These are phyloP conservation scores for Acleris literana DNA, from an alignment of 2,888 invertebrate species.

Conservation along the genomic window DNA sequence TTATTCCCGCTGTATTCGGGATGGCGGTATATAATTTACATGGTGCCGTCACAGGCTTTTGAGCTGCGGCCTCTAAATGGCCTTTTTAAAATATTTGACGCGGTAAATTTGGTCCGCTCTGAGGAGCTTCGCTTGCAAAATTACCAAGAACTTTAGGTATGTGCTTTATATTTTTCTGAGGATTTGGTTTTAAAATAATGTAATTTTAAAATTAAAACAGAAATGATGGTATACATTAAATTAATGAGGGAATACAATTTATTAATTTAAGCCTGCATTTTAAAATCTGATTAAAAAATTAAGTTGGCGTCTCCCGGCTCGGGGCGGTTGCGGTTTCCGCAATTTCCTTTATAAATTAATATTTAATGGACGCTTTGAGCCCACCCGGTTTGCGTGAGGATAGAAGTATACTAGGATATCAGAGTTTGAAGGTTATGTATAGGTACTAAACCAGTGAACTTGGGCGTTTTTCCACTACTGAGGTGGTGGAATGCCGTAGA, in stretches of 20 bases:
- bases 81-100: constrained; percentile 37
- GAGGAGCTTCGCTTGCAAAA: constrained; percentile 9
- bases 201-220: no score
- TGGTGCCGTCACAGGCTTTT: constrained; percentile 34
- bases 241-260: constrained; percentile 9
- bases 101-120: constrained; percentile 25
- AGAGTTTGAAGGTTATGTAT: no score
- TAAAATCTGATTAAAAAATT: constrained; percentile 26
- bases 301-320: constrained; percentile 7
- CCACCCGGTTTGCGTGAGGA: not conserved
- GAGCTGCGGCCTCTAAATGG: constrained; percentile 35
- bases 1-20: constrained; percentile 26
- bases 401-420: not conserved
- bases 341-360: constrained; percentile 34
- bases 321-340: constrained; percentile 11
- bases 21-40: constrained; percentile 34
- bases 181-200: no score
- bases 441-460: no score
- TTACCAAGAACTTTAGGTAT: constrained; percentile 10
- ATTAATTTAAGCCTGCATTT: constrained; percentile 17
- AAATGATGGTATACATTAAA: not conserved
- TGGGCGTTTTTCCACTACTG: no score
- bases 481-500: no score
- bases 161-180: constrained; percentile 9
- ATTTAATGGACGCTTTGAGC: constrained; percentile 16